phyloP scores from a whole-genome alignment of 1,140 invertebrate genomes.

The Marisa cornuarietis region DNA sequence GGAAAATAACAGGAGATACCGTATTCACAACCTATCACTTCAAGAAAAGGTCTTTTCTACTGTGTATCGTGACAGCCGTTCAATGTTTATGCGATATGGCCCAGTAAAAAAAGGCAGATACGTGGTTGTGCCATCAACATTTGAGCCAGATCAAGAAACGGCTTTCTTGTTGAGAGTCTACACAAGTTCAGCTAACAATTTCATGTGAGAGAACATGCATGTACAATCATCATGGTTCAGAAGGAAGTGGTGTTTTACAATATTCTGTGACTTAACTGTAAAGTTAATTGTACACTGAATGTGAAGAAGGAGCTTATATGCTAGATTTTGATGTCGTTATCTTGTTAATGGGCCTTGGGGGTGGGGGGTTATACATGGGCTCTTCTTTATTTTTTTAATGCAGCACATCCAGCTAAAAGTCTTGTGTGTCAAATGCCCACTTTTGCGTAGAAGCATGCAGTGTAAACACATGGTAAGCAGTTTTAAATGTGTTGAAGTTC shows the following conservation, averaged over 20 bases:
- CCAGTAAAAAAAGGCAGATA: constrained; percentile 71
- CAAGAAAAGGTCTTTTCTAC: constrained; percentile 66
- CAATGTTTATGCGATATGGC: constrained; percentile 66
- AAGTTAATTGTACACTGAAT: background rate
- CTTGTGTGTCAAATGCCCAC: no score
- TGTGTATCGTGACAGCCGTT: constrained; percentile 70
- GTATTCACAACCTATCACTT: constrained; percentile 68
- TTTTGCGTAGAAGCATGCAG: no score
- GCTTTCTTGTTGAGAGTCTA: constrained; percentile 73
- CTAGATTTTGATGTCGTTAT: background rate
- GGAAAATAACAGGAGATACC: constrained; percentile 72
- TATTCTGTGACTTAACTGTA: background rate
- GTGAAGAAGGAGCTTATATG: background rate
- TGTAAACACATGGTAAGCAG: no score
- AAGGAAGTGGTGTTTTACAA: background rate
- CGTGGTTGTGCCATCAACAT: constrained; percentile 74
- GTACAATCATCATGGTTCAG: background rate
- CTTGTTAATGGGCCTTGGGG: background rate
- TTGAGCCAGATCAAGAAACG: constrained; percentile 70
- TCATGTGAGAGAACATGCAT: constrained; percentile 52
- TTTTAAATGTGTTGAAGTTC: no score
- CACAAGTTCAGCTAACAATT: constrained; percentile 59
- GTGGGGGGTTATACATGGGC: no score
- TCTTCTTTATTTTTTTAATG: no score
- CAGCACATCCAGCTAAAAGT: no score